Evolutionary conservation across 1,140 invertebrate genomes (phyloP).

Genomic region (Physella acuta): DNA sequence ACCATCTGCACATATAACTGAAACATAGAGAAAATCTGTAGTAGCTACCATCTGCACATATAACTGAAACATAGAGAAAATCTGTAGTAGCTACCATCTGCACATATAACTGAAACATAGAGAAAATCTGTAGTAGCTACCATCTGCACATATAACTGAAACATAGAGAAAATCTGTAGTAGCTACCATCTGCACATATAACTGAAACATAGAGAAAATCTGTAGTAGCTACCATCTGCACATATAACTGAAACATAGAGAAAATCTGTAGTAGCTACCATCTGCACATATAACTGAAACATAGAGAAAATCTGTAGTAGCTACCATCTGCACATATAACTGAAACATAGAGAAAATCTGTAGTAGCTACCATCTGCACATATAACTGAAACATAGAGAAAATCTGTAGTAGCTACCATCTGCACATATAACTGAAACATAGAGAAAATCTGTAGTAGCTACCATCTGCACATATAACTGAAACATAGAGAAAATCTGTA

Average conservation of each 20-base stretch:
- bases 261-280: conserved; percentile 96
- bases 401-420: conserved; percentile 98
- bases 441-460: conserved; percentile 97
- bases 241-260: conserved; percentile 79
- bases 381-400: conserved; percentile 73
- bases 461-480: conserved; percentile 87
- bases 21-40: conserved; percentile 90
- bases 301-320: conserved; percentile 96
- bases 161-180: conserved; percentile 93
- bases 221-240: conserved; percentile 96
- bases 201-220: conserved; percentile 79
- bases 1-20: conserved; percentile 87
- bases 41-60: conserved; percentile 96
- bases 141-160: conserved; percentile 84
- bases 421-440: conserved; percentile 76
- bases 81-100: conserved; percentile 96
- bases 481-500: conserved; percentile 90
- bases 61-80: conserved; percentile 77
- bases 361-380: conserved; percentile 97
- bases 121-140: conserved; percentile 95
- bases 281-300: conserved; percentile 81
- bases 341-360: conserved; percentile 83
- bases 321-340: conserved; percentile 91
- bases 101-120: conserved; percentile 80
- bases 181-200: conserved; percentile 94